Percentiles rank a stretch among this genome's conserved stretches.
Evolutionary conservation across 2,113 vertebrate species (phyloP).

Genomic region (Callithrix jacchus): DNA sequence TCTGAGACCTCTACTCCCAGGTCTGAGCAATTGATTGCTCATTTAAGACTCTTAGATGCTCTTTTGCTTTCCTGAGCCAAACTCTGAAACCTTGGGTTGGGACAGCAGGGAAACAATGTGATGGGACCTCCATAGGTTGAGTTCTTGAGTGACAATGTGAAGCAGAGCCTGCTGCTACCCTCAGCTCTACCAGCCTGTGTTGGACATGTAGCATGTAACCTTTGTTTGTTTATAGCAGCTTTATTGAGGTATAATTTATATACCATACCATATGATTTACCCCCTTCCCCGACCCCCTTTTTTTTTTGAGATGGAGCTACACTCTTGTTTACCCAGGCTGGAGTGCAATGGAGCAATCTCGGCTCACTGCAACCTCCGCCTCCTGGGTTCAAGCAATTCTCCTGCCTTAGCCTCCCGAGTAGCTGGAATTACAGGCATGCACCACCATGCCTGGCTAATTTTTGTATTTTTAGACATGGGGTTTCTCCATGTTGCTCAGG

Average conservation of each 20-base stretch:
- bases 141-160: background rate
- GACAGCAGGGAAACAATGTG: background rate
- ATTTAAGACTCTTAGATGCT: background rate
- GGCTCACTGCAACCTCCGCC: too few relatives aligned
- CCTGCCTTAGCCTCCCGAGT: too few relatives aligned
- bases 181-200: background rate
- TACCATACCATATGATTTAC: accelerated
- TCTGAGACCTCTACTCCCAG: background rate
- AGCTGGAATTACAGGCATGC: too few relatives aligned
- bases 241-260: background rate
- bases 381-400: too few relatives aligned
- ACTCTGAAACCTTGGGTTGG: background rate
- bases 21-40: background rate
- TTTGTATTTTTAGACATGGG: too few relatives aligned
- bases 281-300: too few relatives aligned
- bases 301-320: too few relatives aligned
- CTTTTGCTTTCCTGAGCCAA: background rate
- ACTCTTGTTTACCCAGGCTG: too few relatives aligned
- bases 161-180: background rate
- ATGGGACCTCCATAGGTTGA: background rate
- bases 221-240: background rate
- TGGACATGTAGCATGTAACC: accelerated
- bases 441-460: too few relatives aligned
- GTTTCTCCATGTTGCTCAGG: too few relatives aligned
- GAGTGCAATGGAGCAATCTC: too few relatives aligned